phyloP scores from a whole-genome alignment of 2,113 vertebrate genomes.

The Semicossyphus pulcher region DNA sequence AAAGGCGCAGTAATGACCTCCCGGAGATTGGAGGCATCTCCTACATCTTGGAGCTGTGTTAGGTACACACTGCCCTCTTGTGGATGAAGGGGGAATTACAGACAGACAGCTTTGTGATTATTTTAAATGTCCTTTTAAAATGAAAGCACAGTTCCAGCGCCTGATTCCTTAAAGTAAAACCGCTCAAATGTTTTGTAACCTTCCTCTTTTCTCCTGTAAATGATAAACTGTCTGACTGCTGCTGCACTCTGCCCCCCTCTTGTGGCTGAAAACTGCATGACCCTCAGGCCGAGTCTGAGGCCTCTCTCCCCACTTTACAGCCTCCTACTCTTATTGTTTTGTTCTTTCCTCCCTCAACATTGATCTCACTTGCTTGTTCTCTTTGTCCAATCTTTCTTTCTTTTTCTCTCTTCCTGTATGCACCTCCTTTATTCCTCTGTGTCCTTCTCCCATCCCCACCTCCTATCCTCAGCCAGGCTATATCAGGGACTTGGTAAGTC shows the following conservation, averaged over 20 bases:
- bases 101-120: background rate
- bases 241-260: conserved; percentile 73
- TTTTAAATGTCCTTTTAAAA: background rate
- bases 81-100: conserved; percentile 45
- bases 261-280: conserved; percentile 77
- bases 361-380: conserved; percentile 88
- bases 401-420: conserved; percentile 64
- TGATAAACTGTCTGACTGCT: background rate
- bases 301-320: conserved; percentile 36
- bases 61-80: conserved; percentile 56
- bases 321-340: conserved; percentile 72
- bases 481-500: conserved; percentile 99
- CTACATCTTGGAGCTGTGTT: background rate
- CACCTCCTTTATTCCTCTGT: conserved; percentile 73
- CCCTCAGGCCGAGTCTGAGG: conserved; percentile 32
- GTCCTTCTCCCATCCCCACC: conserved; percentile 75
- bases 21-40: background rate
- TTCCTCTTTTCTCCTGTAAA: background rate
- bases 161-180: background rate
- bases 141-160: background rate
- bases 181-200: background rate
- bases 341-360: conserved; percentile 79
- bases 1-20: conserved; percentile 15
- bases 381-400: conserved; percentile 79
- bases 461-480: conserved; percentile 95